Evolutionary conservation across 2,888 invertebrate species (phyloP), one percentile per base, ranked within the genome.

Genomic region (Chrysolina oricalcia): DNA sequence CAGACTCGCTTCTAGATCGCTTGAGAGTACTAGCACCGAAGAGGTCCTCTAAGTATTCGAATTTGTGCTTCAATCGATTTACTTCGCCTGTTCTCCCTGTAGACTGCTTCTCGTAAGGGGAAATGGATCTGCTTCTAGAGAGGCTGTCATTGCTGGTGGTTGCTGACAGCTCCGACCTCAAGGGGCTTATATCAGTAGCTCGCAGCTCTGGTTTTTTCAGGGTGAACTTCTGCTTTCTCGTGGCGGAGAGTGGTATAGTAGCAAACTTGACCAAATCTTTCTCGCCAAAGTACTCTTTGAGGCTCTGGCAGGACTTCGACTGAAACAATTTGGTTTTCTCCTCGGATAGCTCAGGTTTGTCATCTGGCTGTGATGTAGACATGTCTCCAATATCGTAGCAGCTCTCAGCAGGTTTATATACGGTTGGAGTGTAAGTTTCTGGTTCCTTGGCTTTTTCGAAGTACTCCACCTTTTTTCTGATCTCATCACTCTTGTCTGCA

Each of bases 251-350:
- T 9, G 92, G 91, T 72, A 91, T 87, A 5, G 91, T 92, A 46
- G 91, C 87, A 86, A 91, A 93, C 84, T 91, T 92, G 79, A 90
- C 90, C 83, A 90, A 90, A 79, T 92, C 91, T 35, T 90, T 91
- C 87, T 96, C 96, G 0, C 96, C 96, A 84, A 95, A 96, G n/a
- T 95, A 89, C 81, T 96, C 96, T 84, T 94, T 95, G 72, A 96
- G 89, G 87, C 95, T 93, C 43, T 95, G 91, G 84, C 92, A 93
- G 0, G 94, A 94, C 81, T 93, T 93, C 0, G 94, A 93, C 17
- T 83, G 79, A 50, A 74, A 65, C 13, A 78, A 46, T 23, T 70
- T 63, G 64, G 73, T 13, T 71, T 80, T 75, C 8, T 73, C 73
- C 1, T 73, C 73, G 10, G 70, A 59, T 27, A n/a, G n/a, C 23